A percentile compares a stretch with the other conserved stretches of the same genome.
phyloP scores from a whole-genome alignment of 2,797 vertebrate species.

The Simalia tracyae region DNA sequence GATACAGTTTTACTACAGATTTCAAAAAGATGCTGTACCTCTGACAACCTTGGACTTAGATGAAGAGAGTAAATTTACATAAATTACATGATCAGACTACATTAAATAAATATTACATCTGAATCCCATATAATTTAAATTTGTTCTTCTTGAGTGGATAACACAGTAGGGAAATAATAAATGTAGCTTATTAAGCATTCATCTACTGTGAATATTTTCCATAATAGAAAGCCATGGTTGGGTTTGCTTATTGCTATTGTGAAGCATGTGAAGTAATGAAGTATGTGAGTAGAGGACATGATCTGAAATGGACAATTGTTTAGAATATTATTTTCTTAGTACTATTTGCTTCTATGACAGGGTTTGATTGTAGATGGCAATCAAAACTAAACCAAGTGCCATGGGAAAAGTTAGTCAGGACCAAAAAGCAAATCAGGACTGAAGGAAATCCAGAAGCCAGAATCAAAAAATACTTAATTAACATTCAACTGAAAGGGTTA shows the following conservation, averaged over 20 bases:
- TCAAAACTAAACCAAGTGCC: neutral
- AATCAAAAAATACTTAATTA: neutral
- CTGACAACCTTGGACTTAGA: neutral
- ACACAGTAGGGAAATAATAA: conserved; percentile 13
- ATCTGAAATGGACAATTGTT: neutral
- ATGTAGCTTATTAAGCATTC: conserved; percentile 15
- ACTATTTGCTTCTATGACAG: neutral
- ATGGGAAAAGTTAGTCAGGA: neutral
- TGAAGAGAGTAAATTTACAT: neutral
- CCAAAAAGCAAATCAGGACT: neutral
- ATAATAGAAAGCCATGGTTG: neutral
- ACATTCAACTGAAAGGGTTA: neutral
- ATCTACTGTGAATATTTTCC: neutral
- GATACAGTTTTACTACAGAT: neutral
- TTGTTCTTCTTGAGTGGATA: conserved; percentile 18
- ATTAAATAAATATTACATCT: conserved; percentile 16
- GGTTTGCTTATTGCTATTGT: neutral
- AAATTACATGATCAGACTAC: neutral
- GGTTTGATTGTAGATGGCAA: neutral
- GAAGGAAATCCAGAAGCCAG: neutral
- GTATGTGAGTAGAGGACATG: neutral
- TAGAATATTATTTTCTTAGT: neutral
- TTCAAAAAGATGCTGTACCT: neutral
- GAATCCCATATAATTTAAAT: conserved; percentile 20
- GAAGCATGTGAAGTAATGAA: neutral